Conservation (phyloP, 2,888 invertebrate genomes). For the Dermolepida albohirtum region DNA sequence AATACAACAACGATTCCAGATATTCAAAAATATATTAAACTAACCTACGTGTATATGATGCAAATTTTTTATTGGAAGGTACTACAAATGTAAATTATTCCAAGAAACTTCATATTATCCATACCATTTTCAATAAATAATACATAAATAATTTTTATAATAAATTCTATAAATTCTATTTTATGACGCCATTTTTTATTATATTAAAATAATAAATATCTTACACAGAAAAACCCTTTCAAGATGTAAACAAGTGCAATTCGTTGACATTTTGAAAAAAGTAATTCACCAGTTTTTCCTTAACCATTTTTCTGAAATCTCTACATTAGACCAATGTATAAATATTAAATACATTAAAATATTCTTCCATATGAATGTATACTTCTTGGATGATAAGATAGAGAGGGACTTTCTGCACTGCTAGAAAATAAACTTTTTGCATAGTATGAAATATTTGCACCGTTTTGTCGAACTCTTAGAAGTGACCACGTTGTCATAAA, state of each 20-base stretch:
- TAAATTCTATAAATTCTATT: too few species aligned
- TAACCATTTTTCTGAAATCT: not conserved
- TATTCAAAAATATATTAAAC: too few species aligned
- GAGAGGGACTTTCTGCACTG: constrained; percentile 72
- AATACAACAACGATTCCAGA: too few species aligned
- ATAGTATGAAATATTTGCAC: constrained; percentile 70
- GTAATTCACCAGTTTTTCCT: not conserved
- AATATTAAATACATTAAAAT: constrained; percentile 45
- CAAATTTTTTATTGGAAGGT: too few species aligned
- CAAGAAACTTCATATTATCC: too few species aligned
- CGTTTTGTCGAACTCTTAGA: constrained; percentile 71
- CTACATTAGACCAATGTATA: not conserved
- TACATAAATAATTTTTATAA: too few species aligned
- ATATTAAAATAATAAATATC: too few species aligned
- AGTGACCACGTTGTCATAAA: constrained; percentile 77
- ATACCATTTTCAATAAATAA: too few species aligned
- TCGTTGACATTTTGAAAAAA: constrained; percentile 40
- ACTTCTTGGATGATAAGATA: constrained; percentile 64
- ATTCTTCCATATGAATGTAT: constrained; percentile 49
- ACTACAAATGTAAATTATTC: too few species aligned
- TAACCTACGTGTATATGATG: too few species aligned
- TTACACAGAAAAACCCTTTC: not conserved
- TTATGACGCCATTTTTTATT: too few species aligned
- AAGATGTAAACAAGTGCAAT: constrained; percentile 40
- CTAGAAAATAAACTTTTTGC: constrained; percentile 74